Conservation (phyloP, 1,140 invertebrate species). For the Phenacoccus solenopsis region DNA sequence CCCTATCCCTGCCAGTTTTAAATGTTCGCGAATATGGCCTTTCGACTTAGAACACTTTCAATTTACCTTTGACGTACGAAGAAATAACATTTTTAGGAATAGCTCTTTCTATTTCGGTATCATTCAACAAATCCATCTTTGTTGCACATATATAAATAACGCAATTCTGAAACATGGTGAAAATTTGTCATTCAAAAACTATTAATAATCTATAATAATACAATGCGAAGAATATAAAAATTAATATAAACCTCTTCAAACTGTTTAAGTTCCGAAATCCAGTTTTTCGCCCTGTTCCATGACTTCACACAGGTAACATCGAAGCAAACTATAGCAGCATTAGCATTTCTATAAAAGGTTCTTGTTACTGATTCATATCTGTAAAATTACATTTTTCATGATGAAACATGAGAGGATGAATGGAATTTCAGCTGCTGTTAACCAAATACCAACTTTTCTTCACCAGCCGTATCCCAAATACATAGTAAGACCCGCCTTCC, state of each 20-base stretch:
- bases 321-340: not conserved
- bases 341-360: not conserved
- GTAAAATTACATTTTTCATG: no score
- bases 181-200: not conserved
- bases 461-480: not conserved
- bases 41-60: no score
- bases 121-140: not conserved
- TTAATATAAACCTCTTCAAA: not conserved
- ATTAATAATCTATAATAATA: not conserved
- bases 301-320: not conserved
- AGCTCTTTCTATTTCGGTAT: not conserved
- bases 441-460: not conserved
- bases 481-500: not conserved
- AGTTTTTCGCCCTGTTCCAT: not conserved
- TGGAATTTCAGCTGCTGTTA: no score
- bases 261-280: not conserved
- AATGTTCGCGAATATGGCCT: no score
- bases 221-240: not conserved
- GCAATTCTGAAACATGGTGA: not conserved
- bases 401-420: no score
- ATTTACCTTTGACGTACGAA: not conserved
- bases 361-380: not conserved
- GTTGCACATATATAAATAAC: not conserved
- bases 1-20: no score
- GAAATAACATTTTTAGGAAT: not conserved